A percentile compares a stretch with the other conserved stretches of the same genome.
Evolutionary conservation across 2,888 invertebrate species (phyloP).

Genomic region (Emmelina monodactyla): DNA sequence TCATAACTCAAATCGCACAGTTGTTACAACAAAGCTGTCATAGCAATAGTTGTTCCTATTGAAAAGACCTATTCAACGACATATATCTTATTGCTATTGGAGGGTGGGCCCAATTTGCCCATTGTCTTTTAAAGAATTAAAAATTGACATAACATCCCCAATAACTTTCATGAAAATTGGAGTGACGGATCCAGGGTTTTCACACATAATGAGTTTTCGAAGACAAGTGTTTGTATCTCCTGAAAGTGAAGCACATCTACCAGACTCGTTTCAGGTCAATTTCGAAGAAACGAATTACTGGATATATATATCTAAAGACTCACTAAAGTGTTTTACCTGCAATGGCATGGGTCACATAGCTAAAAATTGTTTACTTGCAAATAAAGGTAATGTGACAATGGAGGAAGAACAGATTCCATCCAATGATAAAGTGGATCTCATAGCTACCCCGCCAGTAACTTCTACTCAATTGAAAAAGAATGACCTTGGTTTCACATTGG

Average conservation of each 20-base stretch:
- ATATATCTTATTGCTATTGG: too few species aligned
- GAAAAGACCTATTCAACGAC: too few species aligned
- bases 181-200: constrained; percentile 6
- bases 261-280: constrained; percentile 10
- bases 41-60: too few species aligned
- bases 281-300: constrained; percentile 13
- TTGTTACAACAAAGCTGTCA: too few species aligned
- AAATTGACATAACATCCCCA: constrained; percentile 7
- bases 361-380: constrained; percentile 5
- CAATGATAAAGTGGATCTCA: too few species aligned
- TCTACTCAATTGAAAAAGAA: too few species aligned
- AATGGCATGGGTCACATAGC: constrained; percentile 9
- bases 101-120: too few species aligned
- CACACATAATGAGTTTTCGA: constrained; percentile 9
- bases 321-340: constrained; percentile 11
- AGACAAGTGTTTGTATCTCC: constrained; percentile 9
- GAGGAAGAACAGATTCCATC: background rate
- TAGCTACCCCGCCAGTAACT: too few species aligned
- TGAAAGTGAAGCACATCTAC: constrained; percentile 7
- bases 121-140: constrained; percentile 7
- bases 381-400: constrained; percentile 1
- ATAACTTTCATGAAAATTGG: constrained; percentile 8
- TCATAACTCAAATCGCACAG: too few species aligned
- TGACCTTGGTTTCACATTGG: too few species aligned
- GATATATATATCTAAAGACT: constrained; percentile 11